Conservation (phyloP, 2,797 vertebrate species). For the Falco berigora region DNA sequence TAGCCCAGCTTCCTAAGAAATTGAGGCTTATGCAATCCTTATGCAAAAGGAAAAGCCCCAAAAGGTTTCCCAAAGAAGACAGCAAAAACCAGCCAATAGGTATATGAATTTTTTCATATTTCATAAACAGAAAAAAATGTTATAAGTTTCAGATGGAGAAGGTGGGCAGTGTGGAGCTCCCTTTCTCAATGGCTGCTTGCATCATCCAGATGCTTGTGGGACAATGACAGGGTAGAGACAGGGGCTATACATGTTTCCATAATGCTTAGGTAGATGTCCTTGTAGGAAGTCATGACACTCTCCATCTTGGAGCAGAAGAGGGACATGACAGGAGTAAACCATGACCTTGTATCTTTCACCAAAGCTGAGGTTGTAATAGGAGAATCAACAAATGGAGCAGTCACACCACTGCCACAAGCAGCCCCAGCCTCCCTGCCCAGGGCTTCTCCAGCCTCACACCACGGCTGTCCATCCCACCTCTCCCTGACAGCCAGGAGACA, state of each 20-base stretch:
- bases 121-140: not conserved
- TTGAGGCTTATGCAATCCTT: not conserved
- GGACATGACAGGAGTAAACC: not conserved
- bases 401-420: accelerated
- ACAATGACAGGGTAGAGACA: not conserved
- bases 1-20: not conserved
- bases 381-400: not conserved
- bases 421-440: not conserved
- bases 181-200: not conserved
- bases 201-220: not conserved
- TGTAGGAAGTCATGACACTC: not conserved
- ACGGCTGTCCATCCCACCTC: not conserved
- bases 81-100: not conserved
- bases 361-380: not conserved
- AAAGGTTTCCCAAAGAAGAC: not conserved
- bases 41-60: not conserved
- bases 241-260: not conserved
- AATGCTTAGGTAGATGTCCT: not conserved
- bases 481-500: not conserved
- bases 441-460: not conserved
- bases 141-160: not conserved
- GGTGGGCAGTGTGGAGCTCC: not conserved
- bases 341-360: not conserved
- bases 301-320: not conserved
- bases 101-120: not conserved